A percentile compares a stretch with the other conserved stretches of the same genome.
These are phyloP conservation scores for Fistularia tabacaria DNA, from an alignment of 2,797 vertebrate species.

Conservation along the genomic window DNA sequence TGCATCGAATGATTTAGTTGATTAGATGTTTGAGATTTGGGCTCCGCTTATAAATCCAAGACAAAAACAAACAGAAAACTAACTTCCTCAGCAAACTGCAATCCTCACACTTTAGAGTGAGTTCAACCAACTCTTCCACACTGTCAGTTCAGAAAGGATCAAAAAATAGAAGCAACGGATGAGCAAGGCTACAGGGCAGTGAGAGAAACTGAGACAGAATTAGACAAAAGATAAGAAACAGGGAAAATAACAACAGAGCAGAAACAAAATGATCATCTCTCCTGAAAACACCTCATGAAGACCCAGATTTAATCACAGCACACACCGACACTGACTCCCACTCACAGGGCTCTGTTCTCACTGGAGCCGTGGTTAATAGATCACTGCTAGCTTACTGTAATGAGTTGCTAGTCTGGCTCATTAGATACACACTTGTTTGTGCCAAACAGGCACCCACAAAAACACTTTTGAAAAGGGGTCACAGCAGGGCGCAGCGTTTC, in stretches of 20 bases:
- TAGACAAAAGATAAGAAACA: neutral
- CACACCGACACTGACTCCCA: constrained; percentile 7
- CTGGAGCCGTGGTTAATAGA: constrained; percentile 24
- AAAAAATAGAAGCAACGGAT: no score
- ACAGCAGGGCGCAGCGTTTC: constrained; percentile 8
- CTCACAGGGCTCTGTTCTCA: constrained; percentile 45
- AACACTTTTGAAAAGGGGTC: constrained; percentile 23
- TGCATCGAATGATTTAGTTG: no score
- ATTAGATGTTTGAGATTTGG: no score
- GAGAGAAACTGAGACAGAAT: neutral
- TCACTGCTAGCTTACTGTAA: constrained; percentile 44
- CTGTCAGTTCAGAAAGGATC: no score
- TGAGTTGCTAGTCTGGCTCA: constrained; percentile 23
- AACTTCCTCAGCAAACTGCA: no score
- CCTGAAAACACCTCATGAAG: neutral
- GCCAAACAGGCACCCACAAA: constrained; percentile 37
- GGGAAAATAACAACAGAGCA: constrained; percentile 7
- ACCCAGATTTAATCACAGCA: constrained; percentile 9
- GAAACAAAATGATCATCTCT: neutral
- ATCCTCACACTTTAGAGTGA: no score
- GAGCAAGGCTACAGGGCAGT: no score
- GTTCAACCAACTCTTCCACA: no score
- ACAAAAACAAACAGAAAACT: no score
- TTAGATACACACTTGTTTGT: constrained; percentile 20
- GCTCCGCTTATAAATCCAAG: no score